Evolutionary conservation across 2,113 vertebrate species (phyloP).

Genomic region (Strix aluco): DNA sequence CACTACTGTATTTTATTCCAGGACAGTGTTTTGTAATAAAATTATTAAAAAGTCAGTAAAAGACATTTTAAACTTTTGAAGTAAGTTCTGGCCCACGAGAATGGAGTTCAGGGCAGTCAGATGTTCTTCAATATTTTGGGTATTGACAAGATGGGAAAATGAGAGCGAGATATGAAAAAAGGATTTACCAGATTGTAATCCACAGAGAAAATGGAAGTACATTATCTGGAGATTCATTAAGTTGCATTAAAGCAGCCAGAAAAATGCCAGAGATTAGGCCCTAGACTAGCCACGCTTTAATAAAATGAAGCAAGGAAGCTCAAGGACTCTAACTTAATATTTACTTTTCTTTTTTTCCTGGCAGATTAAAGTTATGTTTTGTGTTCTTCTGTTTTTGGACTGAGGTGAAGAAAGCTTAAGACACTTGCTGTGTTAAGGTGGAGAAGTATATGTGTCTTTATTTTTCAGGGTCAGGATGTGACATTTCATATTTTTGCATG

Average conservation of each 20-base stretch:
- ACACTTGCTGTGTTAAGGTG: conserved; percentile 36
- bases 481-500: conserved; percentile 26
- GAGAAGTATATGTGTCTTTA: conserved; percentile 25
- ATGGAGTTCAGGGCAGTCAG: neutral
- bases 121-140: neutral
- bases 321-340: neutral
- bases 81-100: neutral
- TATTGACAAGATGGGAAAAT: neutral
- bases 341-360: conserved; percentile 1
- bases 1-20: neutral
- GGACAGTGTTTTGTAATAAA: neutral
- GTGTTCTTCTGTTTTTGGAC: conserved; percentile 31
- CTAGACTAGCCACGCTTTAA: neutral
- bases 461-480: conserved; percentile 37
- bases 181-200: neutral
- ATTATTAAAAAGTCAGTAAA: neutral
- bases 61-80: neutral
- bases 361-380: conserved; percentile 12
- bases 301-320: neutral
- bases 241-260: neutral
- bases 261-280: neutral
- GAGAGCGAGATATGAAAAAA: neutral
- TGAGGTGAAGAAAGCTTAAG: conserved; percentile 31
- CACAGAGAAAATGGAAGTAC: neutral
- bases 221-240: neutral